Base-by-base conservation (phyloP, 2,113 vertebrate genomes). In the Gnathonemus longibarbis region DNA sequence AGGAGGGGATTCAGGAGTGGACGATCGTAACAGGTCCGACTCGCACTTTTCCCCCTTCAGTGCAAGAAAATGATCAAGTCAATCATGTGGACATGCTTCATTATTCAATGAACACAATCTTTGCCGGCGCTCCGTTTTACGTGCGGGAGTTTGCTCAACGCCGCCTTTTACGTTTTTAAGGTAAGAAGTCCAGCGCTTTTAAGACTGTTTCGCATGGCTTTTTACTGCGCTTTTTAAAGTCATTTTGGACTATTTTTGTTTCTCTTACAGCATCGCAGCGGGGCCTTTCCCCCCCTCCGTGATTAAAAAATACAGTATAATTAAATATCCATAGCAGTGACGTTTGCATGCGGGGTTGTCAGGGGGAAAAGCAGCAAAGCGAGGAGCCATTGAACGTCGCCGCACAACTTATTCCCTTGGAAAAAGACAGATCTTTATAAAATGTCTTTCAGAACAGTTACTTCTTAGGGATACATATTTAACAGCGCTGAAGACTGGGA, bases 61-160 rank as follows among this genome's bases (percentile, higher is more conserved):
- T 96, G 95, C 95, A 94, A 92, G 96, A 97, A 97, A 97, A 97
- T 97, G 97, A 97, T 97, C 97, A 95, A 97, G 96, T 98, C 97
- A 97, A 97, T 97, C 97, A 96, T 97, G 96, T 97, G 98, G 97
- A 97, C 97, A 97, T 97, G 97, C 96, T 96, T 98, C 97, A 95
- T 97, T 98, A 97, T 98, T 97, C 97, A 96, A 95, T 97, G 97
- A 98, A 96, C 97, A 96, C 97, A 96, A 95, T 96, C 96, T 96
- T 96, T 97, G 96, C 94, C 97, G 96, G 96, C 97, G 97, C 97
- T 95, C 93, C 96, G 95, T 31, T 95, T 97, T 96, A 96, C 97
- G 96, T 96, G 95, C 97, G 93, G 96, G 97, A 97, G 95, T 97
- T 96, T 94, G 95, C 95, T 95, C 94, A 95, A 95, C 95, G 95